Evolutionary conservation across 2,797 vertebrate species (phyloP).

Genomic region (Muscicapa comitata): DNA sequence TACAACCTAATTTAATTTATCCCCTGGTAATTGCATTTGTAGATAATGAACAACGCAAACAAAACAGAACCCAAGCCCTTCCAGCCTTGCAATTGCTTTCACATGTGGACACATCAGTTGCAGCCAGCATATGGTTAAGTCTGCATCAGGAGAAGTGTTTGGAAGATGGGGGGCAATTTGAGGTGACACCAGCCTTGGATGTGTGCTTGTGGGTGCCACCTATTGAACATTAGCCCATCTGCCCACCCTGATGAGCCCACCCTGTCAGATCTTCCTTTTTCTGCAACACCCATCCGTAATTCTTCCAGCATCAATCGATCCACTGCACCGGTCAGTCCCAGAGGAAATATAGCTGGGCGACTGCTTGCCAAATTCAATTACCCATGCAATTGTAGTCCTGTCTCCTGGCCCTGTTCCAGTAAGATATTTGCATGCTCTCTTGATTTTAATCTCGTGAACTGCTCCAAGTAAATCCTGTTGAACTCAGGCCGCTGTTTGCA

Average conservation of each 20-base stretch:
- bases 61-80: constrained; percentile 37
- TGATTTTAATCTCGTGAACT: background rate
- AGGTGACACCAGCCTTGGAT: background rate
- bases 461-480: background rate
- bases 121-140: constrained; percentile 20
- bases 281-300: background rate
- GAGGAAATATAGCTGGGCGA: background rate
- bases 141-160: background rate
- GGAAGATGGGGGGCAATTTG: background rate
- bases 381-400: background rate
- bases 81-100: constrained; percentile 46
- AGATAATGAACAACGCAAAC: constrained; percentile 56
- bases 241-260: background rate
- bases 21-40: constrained; percentile 47
- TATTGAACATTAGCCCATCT: background rate
- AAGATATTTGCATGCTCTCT: background rate
- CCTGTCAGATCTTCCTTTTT: fast-evolving
- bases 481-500: background rate
- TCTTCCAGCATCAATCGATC: background rate
- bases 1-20: constrained; percentile 61
- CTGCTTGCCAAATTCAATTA: background rate
- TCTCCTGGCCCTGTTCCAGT: background rate
- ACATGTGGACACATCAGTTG: background rate
- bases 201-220: background rate
- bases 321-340: fast-evolving